phyloP scores from a whole-genome alignment of 2,888 invertebrate species.

The Metacarcinus magister region DNA sequence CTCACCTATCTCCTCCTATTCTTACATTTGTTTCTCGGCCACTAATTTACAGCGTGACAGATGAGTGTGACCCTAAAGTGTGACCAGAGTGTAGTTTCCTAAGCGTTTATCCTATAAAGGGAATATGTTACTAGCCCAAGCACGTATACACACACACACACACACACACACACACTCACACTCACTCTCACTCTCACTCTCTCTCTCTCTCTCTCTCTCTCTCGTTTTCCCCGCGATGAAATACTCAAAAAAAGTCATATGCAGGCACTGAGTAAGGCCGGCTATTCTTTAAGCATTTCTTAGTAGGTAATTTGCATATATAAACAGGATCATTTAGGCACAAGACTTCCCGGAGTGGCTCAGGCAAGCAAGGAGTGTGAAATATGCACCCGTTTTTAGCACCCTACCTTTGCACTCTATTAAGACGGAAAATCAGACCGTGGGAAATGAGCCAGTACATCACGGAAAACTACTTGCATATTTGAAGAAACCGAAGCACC shows the following conservation, averaged over 20 bases:
- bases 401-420: conserved; percentile 5
- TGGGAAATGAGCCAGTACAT: neutral
- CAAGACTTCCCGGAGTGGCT: neutral
- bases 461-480: neutral
- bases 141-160: neutral
- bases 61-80: too few species aligned
- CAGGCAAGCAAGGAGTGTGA: conserved; percentile 6
- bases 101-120: too few species aligned
- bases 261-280: neutral
- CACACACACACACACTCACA: conserved; percentile 1
- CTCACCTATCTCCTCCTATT: neutral
- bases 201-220: neutral
- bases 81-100: too few species aligned
- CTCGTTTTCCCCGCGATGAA: neutral
- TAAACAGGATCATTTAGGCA: conserved; percentile 41
- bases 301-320: conserved; percentile 41
- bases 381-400: neutral
- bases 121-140: neutral
- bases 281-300: conserved; percentile 45
- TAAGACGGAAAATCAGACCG: conserved; percentile 12
- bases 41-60: neutral
- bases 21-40: neutral
- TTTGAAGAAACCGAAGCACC: too few species aligned
- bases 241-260: neutral
- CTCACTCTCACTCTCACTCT: neutral